Conservation (phyloP, 2,888 invertebrate genomes). For the Calliphora vomitoria region DNA sequence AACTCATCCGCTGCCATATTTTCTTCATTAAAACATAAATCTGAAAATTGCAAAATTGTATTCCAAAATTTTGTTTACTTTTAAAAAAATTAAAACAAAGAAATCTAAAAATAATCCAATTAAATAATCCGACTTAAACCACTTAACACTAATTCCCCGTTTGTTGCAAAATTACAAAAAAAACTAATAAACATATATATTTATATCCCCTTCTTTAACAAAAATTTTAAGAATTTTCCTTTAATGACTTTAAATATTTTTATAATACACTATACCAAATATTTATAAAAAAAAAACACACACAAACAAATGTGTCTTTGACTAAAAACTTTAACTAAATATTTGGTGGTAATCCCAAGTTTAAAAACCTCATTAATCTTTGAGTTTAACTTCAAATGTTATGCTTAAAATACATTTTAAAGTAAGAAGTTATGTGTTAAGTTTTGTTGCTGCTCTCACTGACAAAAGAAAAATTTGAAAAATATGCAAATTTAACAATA, state of each 20-base stretch:
- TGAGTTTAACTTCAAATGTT: neutral
- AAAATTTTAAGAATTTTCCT: neutral
- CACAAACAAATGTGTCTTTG: neutral
- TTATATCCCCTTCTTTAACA: neutral
- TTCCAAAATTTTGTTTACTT: too few species aligned
- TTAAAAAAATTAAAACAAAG: too few species aligned
- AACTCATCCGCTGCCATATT: too few species aligned
- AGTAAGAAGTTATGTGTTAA: neutral
- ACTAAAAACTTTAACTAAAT: neutral
- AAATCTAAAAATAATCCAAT: too few species aligned
- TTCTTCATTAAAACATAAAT: too few species aligned
- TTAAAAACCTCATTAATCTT: conserved; percentile 64
- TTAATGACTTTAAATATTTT: neutral
- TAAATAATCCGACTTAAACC: neutral
- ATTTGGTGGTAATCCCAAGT: conserved; percentile 12
- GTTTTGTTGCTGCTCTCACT: neutral
- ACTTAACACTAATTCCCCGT: neutral
- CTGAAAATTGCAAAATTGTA: too few species aligned
- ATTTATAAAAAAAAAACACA: neutral
- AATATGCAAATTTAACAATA: conserved; percentile 58
- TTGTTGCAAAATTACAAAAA: neutral
- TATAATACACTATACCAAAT: neutral
- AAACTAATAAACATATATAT: neutral
- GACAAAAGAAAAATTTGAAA: conserved; percentile 59
- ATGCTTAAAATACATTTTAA: neutral